Evolutionary conservation across 2,797 vertebrate genomes (phyloP), one percentile per base, ranked within the genome.

Genomic region (Dipus sagitta): DNA sequence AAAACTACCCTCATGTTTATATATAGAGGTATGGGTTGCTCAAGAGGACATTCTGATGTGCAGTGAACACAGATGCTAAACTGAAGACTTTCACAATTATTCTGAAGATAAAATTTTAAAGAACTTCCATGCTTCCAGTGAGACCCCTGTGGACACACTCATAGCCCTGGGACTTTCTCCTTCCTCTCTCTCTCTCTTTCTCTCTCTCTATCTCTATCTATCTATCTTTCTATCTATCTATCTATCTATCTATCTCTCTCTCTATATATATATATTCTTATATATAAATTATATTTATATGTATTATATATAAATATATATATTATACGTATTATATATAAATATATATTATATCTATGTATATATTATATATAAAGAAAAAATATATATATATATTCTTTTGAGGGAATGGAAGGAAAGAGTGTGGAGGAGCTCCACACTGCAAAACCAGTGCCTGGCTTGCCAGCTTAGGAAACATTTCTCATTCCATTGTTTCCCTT

Each of bases 361-460:
- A 38, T 38, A 38, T 38, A 38, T 38, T 38, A 38, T 38, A 38
- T 38, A 38, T 38, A n/a, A n/a, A n/a, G n/a, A n/a, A n/a, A n/a
- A n/a, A n/a, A 38, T 38, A 38, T 38, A 38, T 38, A 38, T 38
- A 2, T 47, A 12, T 38, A 1, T 23, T 54, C 62, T 47, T 52
- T 10, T 13, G 6, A 13, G 24, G 3, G 20, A 1, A 11, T 21
- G 18, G 4, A 34, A 6, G 17, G 3, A 3, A 47, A 10, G n/a
- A 0, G 12, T 5, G 1, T 0, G 20, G 9, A 75, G 62, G 10
- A 74, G 0, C 4, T 64, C 9, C 8, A 12, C 74, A 26, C 71
- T 28, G 2, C 52, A 24, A 10, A 52, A 64, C 24, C 52, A 32
- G 2, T 20, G 11, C 21, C 24, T 20, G 3, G 42, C 42, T 26